Evolutionary conservation across 2,113 vertebrate species (phyloP).

Genomic region (Hyaena hyaena): DNA sequence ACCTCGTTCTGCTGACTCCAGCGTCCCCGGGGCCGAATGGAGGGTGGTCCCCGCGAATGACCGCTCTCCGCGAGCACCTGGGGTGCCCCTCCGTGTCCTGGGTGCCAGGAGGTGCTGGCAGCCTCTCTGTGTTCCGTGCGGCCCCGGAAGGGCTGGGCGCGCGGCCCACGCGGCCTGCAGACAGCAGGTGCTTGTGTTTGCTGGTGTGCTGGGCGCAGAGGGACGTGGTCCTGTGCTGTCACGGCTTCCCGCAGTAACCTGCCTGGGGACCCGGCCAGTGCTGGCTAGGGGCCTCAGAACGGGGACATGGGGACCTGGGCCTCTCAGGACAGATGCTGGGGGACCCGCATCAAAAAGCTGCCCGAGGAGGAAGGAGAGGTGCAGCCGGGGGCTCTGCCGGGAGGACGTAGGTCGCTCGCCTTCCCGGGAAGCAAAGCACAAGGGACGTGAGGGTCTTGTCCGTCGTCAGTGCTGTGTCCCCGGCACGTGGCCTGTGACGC

Average conservation of each 20-base stretch:
- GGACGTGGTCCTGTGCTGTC: background rate
- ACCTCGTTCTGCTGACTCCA: background rate
- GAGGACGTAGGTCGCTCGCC: background rate
- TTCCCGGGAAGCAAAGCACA: background rate
- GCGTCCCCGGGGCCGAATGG: background rate
- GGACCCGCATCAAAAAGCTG: background rate
- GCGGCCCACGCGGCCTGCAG: too few species aligned
- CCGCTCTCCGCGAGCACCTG: background rate
- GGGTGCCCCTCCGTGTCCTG: background rate
- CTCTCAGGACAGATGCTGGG: background rate
- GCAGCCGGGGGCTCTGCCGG: rapidly evolving
- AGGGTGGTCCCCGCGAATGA: background rate
- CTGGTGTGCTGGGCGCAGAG: background rate
- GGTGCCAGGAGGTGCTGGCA: background rate
- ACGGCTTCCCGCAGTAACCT: too few species aligned
- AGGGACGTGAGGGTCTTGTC: background rate
- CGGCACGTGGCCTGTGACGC: background rate
- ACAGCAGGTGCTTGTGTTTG: background rate
- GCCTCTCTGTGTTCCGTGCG: too few species aligned
- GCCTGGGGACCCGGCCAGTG: background rate
- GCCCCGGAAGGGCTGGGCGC: background rate
- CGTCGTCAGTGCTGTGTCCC: background rate
- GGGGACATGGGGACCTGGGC: background rate
- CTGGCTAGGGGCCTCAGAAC: background rate
- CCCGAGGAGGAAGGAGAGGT: background rate